phyloP scores from a whole-genome alignment of 2,888 invertebrate genomes.

The Agonopterix heracliana region DNA sequence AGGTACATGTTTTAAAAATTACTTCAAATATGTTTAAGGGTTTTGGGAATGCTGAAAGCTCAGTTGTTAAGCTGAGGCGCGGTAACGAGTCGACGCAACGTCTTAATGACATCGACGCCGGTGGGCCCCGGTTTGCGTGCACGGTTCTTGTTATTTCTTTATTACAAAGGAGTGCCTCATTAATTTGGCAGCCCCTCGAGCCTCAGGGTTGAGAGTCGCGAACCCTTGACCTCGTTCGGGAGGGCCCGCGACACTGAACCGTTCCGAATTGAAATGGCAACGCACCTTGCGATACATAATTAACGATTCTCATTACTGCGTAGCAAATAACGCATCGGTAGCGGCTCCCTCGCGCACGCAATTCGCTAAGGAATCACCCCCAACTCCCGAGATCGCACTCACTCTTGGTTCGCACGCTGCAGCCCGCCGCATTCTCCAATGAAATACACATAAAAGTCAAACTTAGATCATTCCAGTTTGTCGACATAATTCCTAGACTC shows the following conservation, averaged over 20 bases:
- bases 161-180: conserved; percentile 78
- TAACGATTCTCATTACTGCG: conserved; percentile 71
- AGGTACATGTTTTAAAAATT: too few species aligned
- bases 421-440: conserved; percentile 25
- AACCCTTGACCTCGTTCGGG: conserved; percentile 73
- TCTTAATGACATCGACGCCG: conserved; percentile 70
- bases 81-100: conserved; percentile 65
- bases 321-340: conserved; percentile 46
- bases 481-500: conserved; percentile 64
- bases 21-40: too few species aligned
- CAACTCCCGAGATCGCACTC: not conserved
- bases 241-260: conserved; percentile 63
- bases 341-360: conserved; percentile 14
- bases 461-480: conserved; percentile 61
- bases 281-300: conserved; percentile 73
- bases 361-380: conserved; percentile 16
- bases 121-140: conserved; percentile 68
- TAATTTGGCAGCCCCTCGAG: conserved; percentile 76
- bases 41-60: conserved; percentile 33
- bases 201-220: conserved; percentile 71
- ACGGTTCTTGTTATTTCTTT: conserved; percentile 77
- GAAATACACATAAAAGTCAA: conserved; percentile 55
- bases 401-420: conserved; percentile 24
- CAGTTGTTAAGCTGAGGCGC: conserved; percentile 65
- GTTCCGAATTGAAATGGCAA: conserved; percentile 59